These are phyloP conservation scores for Asobara japonica DNA, from an alignment of 1,140 invertebrate species.

Conservation along the genomic window DNA sequence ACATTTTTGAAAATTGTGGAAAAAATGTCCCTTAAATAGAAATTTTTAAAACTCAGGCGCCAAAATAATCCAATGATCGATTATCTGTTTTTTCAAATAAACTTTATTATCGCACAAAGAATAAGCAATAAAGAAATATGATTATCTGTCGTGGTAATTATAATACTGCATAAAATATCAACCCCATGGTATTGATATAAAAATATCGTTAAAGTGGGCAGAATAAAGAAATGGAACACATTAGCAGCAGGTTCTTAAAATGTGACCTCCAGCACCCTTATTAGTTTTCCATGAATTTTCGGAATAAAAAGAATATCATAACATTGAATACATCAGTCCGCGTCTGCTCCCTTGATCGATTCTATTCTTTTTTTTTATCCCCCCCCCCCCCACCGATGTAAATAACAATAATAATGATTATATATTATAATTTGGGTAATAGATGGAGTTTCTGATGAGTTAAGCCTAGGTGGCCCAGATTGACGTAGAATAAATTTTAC, in stretches of 20 bases:
- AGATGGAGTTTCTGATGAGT: too few relatives aligned
- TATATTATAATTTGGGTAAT: too few relatives aligned
- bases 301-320: neutral
- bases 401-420: too few relatives aligned
- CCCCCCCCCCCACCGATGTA: too few relatives aligned
- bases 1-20: too few relatives aligned
- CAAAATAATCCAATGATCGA: neutral
- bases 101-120: conserved; percentile 1
- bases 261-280: neutral
- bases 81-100: neutral
- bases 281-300: neutral
- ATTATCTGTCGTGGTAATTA: neutral
- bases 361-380: too few relatives aligned
- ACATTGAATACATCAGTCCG: too few relatives aligned
- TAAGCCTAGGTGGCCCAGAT: too few relatives aligned
- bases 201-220: neutral
- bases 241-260: neutral
- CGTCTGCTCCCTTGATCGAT: too few relatives aligned
- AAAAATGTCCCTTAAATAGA: neutral
- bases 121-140: neutral
- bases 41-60: neutral
- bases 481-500: too few relatives aligned
- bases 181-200: neutral
- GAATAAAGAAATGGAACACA: neutral
- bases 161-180: neutral